Conservation (phyloP, 2,797 vertebrate species). For the Phoeniculus purpureus region DNA sequence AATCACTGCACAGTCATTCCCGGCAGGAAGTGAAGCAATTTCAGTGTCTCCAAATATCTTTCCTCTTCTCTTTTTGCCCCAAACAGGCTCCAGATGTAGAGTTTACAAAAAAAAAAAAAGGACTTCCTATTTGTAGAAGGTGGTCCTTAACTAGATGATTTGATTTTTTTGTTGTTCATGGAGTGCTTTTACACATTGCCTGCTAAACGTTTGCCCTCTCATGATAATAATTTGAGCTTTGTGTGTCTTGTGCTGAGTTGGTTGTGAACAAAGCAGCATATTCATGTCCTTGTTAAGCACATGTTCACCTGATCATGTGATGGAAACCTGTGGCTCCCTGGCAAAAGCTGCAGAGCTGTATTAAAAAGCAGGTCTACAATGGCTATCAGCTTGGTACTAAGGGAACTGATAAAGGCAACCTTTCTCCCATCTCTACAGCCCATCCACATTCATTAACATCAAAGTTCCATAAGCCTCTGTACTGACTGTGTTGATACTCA, state of each 20-base stretch:
- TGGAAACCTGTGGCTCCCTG: constrained; percentile 44
- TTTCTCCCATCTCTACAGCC: constrained; percentile 63
- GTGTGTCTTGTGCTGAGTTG: constrained; percentile 55
- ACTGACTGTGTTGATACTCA: constrained; percentile 70
- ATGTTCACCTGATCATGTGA: constrained; percentile 63
- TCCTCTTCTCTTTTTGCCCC: constrained; percentile 44
- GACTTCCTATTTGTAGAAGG: constrained; percentile 41
- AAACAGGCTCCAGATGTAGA: constrained; percentile 64
- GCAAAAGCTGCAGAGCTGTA: constrained; percentile 59
- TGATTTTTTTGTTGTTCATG: neutral
- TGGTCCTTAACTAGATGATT: neutral
- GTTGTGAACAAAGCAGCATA: constrained; percentile 52
- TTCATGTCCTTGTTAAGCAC: constrained; percentile 49
- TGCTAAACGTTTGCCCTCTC: constrained; percentile 52
- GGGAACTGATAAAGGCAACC: constrained; percentile 66
- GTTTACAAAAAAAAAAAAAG: neutral
- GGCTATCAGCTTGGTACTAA: constrained; percentile 68
- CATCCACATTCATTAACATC: constrained; percentile 72
- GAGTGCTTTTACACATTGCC: constrained; percentile 40
- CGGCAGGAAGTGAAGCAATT: constrained; percentile 64
- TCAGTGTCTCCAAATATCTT: constrained; percentile 64
- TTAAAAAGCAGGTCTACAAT: constrained; percentile 67
- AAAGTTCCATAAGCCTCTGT: constrained; percentile 70
- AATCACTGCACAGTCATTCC: constrained; percentile 46
- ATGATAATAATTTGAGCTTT: constrained; percentile 64